Evolutionary conservation across 2,888 invertebrate species (phyloP).

Genomic region (Calameuta pallipes): DNA sequence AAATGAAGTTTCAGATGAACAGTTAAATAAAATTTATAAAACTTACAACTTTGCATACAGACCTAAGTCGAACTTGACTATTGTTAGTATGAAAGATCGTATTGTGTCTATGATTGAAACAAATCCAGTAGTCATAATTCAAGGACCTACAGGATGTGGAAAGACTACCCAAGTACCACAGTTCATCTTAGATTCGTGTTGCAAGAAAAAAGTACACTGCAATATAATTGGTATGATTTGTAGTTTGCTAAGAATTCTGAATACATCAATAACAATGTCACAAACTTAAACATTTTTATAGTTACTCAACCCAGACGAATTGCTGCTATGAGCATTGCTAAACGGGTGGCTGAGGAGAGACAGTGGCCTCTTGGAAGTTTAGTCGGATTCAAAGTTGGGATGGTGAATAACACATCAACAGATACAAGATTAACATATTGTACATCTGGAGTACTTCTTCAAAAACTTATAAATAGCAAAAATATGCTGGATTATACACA

Average conservation of each 20-base stretch:
- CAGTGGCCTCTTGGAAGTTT: constrained; percentile 84
- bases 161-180: constrained; percentile 93
- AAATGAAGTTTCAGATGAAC: constrained; percentile 36
- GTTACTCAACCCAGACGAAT: constrained; percentile 95
- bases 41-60: constrained; percentile 57
- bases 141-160: constrained; percentile 96
- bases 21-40: constrained; percentile 52
- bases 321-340: constrained; percentile 91
- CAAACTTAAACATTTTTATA: constrained; percentile 20
- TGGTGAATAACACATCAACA: constrained; percentile 71
- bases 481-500: constrained; percentile 85
- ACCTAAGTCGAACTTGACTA: constrained; percentile 47
- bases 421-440: constrained; percentile 87
- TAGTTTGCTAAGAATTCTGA: not conserved
- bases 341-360: constrained; percentile 85
- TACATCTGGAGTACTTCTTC: constrained; percentile 89
- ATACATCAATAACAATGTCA: not conserved
- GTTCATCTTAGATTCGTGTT: constrained; percentile 86
- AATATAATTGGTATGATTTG: constrained; percentile 75
- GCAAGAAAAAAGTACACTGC: constrained; percentile 74
- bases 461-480: constrained; percentile 78
- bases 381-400: constrained; percentile 90
- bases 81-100: constrained; percentile 63
- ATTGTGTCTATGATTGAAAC: constrained; percentile 77
- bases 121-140: constrained; percentile 83